Conservation (phyloP, 92 coral and sea anemone genomes). For the Heliopora coerulea region DNA sequence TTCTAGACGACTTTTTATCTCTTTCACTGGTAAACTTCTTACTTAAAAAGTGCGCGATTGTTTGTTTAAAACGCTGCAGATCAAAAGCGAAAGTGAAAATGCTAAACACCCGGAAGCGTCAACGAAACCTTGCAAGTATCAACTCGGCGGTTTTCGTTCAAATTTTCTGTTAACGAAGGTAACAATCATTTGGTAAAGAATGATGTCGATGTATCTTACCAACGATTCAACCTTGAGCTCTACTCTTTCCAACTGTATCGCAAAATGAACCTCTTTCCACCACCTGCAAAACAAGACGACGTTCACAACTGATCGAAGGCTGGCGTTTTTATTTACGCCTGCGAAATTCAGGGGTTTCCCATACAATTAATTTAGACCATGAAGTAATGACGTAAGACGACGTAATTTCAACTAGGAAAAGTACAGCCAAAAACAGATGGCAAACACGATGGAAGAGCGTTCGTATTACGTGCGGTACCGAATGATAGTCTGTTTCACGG, state of each 20-base stretch:
- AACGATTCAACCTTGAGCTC: background rate
- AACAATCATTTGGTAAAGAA: too few species aligned
- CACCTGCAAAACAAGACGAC: too few species aligned
- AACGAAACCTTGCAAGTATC: too few species aligned
- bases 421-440: too few species aligned
- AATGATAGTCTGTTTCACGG: too few species aligned
- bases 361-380: background rate
- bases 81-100: background rate
- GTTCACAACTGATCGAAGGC: too few species aligned
- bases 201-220: too few species aligned
- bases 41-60: background rate
- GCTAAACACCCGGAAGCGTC: background rate
- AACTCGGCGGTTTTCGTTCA: too few species aligned
- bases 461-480: too few species aligned
- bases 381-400: slow-evolving; percentile 22
- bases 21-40: background rate
- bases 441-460: background rate
- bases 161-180: too few species aligned
- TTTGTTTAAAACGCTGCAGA: background rate
- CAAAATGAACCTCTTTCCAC: too few species aligned
- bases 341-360: slow-evolving; percentile 22
- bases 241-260: background rate
- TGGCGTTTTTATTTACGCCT: too few species aligned
- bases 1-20: background rate
- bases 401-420: slow-evolving; percentile 2